These are phyloP conservation scores for Cistogaster globosa DNA, from an alignment of 2,888 invertebrate species.

Conservation along the genomic window DNA sequence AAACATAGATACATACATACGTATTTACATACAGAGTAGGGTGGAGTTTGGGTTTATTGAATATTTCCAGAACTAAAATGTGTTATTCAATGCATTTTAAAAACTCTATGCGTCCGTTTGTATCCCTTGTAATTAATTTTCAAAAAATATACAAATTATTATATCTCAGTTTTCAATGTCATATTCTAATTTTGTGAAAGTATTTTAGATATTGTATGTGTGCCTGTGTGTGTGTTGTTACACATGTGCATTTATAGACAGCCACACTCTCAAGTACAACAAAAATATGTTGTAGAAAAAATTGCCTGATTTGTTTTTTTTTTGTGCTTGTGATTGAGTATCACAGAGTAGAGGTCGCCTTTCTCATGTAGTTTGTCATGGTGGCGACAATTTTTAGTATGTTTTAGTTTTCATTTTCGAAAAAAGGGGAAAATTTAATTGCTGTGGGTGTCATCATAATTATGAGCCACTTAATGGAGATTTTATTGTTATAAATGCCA, in stretches of 20 bases:
- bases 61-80: neutral
- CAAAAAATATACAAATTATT: slow-evolving; percentile 35
- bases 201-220: slow-evolving; percentile 33
- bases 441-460: slow-evolving; percentile 68
- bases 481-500: slow-evolving; percentile 62
- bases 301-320: neutral
- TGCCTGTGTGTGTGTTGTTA: neutral
- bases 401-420: slow-evolving; percentile 9
- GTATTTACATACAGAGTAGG: too few species aligned
- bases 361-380: slow-evolving; percentile 64
- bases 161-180: slow-evolving; percentile 63
- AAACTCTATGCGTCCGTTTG: slow-evolving; percentile 21
- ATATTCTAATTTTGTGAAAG: slow-evolving; percentile 50
- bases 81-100: slow-evolving; percentile 14
- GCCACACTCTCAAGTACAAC: neutral
- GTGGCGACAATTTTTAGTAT: slow-evolving; percentile 64
- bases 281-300: slow-evolving; percentile 8
- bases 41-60: slow-evolving; percentile 14
- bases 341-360: slow-evolving; percentile 47
- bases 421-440: slow-evolving; percentile 59
- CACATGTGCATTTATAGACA: neutral
- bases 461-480: slow-evolving; percentile 67
- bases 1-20: neutral
- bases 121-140: slow-evolving; percentile 45
- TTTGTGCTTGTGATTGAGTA: slow-evolving; percentile 47